phyloP scores from a whole-genome alignment of 2,113 vertebrate genomes.

The Pygoscelis antarcticus region DNA sequence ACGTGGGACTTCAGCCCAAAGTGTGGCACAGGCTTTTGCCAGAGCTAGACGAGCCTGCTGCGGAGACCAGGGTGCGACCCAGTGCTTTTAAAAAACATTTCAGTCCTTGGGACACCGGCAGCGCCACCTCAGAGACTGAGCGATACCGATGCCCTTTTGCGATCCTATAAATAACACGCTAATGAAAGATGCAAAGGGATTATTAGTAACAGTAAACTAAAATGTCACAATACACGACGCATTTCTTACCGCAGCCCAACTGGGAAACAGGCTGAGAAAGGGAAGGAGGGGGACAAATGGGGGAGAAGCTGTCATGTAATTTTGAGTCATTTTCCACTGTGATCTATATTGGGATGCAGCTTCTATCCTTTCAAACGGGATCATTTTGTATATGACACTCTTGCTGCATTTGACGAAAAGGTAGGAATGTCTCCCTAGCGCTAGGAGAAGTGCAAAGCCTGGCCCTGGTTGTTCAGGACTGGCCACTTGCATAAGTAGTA shows the following conservation, averaged over 20 bases:
- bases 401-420: constrained; percentile 33
- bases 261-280: neutral
- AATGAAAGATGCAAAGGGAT: constrained; percentile 58
- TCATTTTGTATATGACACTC: constrained; percentile 53
- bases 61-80: neutral
- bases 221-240: neutral
- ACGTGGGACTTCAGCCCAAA: neutral
- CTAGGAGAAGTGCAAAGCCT: constrained; percentile 39
- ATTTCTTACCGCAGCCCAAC: neutral
- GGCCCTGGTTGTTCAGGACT: neutral
- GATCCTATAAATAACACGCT: constrained; percentile 60
- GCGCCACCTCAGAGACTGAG: neutral
- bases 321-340: constrained; percentile 69
- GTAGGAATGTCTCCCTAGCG: neutral
- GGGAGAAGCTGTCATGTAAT: constrained; percentile 22
- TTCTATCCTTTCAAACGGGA: constrained; percentile 39
- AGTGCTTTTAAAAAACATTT: neutral
- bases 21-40: neutral
- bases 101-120: neutral
- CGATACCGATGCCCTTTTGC: constrained; percentile 1
- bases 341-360: constrained; percentile 46
- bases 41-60: neutral
- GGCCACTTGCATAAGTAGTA: neutral
- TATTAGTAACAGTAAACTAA: constrained; percentile 51
- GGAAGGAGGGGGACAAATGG: neutral